Conservation (phyloP, 1,140 invertebrate species). For the Dendrolimus punctatus region DNA sequence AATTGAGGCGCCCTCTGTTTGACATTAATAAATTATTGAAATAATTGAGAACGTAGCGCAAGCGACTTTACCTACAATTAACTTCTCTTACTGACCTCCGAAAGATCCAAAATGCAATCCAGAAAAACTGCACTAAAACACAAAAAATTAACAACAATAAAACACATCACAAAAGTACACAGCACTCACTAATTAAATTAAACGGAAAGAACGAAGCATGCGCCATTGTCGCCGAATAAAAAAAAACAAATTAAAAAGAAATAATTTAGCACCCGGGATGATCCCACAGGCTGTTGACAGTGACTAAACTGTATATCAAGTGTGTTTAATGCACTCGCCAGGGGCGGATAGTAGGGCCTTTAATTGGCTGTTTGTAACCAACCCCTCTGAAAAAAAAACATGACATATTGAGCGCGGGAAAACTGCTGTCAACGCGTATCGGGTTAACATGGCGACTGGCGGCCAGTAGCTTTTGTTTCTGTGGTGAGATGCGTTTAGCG, state of each 20-base stretch:
- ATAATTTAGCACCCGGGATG: conserved; percentile 28
- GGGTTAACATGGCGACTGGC: conserved; percentile 43
- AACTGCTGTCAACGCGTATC: conserved; percentile 58
- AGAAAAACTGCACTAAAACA: conserved; percentile 18
- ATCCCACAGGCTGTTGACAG: conserved; percentile 45
- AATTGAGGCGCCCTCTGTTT: no score
- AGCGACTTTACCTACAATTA: no score
- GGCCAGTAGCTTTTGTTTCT: conserved; percentile 47
- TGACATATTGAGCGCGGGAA: conserved; percentile 67
- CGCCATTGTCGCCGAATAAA: conserved; percentile 38
- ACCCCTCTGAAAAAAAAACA: conserved; percentile 64
- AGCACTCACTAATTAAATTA: conserved; percentile 64
- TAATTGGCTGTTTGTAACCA: conserved; percentile 70
- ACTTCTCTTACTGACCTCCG: conserved; percentile 27
- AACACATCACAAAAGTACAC: conserved; percentile 55
- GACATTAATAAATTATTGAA: no score
- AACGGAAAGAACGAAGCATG: conserved; percentile 37
- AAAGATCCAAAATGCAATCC: conserved; percentile 40
- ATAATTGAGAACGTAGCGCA: no score
- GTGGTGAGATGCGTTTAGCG: conserved; percentile 55
- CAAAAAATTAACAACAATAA: conserved; percentile 19
- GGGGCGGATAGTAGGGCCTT: conserved; percentile 15
- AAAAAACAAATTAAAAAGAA: conserved; percentile 23
- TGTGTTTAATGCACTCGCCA: conserved; percentile 50
- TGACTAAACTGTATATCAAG: conserved; percentile 57